phyloP scores from a whole-genome alignment of 2,797 vertebrate genomes.

The Denticeps clupeoides region DNA sequence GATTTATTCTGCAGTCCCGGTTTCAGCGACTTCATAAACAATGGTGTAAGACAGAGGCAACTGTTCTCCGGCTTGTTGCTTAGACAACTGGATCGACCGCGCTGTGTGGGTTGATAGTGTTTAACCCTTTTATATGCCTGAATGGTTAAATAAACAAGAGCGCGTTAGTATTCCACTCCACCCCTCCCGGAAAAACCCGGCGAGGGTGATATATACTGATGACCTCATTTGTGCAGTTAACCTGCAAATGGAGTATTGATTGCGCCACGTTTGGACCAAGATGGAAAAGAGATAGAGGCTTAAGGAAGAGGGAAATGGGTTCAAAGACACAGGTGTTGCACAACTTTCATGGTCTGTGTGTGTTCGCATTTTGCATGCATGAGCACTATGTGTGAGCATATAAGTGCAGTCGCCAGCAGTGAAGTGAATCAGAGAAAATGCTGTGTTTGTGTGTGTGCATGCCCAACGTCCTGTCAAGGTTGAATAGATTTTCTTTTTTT shows the following conservation, averaged over 20 bases:
- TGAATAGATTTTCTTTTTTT: not conserved
- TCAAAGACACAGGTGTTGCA: not conserved
- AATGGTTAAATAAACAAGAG: not conserved
- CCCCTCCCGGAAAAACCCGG: not conserved
- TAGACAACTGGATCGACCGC: not conserved
- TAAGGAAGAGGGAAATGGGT: not conserved
- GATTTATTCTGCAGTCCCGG: not conserved
- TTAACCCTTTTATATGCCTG: not conserved
- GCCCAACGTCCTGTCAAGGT: not conserved
- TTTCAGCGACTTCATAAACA: not conserved
- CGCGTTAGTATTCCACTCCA: not conserved
- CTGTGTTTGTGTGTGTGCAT: too few relatives aligned
- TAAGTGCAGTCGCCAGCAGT: too few relatives aligned
- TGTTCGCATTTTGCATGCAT: not conserved
- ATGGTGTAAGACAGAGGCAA: constrained; percentile 2
- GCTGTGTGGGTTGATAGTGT: constrained; percentile 1
- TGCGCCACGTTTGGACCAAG: not conserved
- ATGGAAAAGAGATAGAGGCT: not conserved
- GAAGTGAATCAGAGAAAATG: too few relatives aligned
- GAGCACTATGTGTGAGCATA: not conserved
- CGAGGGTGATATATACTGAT: not conserved
- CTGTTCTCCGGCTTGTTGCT: not conserved
- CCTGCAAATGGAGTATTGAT: constrained; percentile 1
- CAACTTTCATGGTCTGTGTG: not conserved
- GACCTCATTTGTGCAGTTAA: not conserved